Conservation (phyloP, 1,140 invertebrate species). For the Solen grandis region DNA sequence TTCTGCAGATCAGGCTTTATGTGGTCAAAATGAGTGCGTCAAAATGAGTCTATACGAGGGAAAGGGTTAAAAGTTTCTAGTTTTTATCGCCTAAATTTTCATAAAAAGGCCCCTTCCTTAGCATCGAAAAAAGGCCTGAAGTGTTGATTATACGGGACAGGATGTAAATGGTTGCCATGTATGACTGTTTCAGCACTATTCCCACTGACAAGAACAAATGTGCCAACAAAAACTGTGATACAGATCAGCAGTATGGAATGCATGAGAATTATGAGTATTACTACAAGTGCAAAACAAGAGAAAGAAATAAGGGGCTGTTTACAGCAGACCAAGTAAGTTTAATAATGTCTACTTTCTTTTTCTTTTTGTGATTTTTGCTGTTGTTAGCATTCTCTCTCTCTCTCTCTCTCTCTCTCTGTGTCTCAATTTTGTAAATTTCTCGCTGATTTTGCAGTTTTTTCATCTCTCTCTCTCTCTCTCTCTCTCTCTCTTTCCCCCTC, state of each 20-base stretch:
- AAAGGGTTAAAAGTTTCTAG: no score
- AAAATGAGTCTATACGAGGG: no score
- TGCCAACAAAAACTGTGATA: conserved; percentile 56
- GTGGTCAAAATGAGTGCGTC: no score
- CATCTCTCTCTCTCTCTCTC: no score
- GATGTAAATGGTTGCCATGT: no score
- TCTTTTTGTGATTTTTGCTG: no score
- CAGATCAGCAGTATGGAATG: conserved; percentile 65
- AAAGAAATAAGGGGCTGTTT: conserved; percentile 67
- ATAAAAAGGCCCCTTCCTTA: no score
- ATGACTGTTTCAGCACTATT: conserved; percentile 27
- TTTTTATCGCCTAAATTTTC: no score
- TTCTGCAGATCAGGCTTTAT: no score
- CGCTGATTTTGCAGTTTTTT: not conserved
- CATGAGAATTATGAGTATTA: conserved; percentile 68
- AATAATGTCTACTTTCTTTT: no score
- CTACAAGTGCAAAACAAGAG: conserved; percentile 51
- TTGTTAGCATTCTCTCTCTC: not conserved
- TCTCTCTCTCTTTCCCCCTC: conserved; percentile 2
- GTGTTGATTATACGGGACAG: no score
- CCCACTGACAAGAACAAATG: conserved; percentile 1
- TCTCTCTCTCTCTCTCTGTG: not conserved
- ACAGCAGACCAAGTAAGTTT: conserved; percentile 68
- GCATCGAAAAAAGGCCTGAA: no score
- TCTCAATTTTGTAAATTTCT: not conserved